phyloP scores from a whole-genome alignment of 1,140 invertebrate genomes.

The Daktulosphaira vitifoliae region DNA sequence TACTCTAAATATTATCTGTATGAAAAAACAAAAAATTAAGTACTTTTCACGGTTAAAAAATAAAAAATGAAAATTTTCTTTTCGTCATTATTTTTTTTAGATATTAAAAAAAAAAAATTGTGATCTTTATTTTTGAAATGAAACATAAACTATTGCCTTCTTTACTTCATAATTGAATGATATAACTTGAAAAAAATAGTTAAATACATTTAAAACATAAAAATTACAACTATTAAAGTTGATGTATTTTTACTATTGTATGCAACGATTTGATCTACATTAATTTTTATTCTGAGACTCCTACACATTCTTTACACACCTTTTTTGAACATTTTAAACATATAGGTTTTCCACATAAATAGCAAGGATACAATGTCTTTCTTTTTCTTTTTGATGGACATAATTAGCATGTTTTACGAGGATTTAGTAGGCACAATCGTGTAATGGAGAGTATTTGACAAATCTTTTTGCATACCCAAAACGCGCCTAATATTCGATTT shows the following conservation, averaged over 20 bases:
- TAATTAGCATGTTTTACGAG: neutral
- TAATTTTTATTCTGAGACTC: neutral
- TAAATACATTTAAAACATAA: neutral
- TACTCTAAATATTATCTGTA: neutral
- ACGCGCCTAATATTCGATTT: conserved; percentile 4
- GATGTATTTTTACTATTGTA: neutral
- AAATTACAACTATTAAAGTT: neutral
- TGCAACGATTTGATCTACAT: neutral
- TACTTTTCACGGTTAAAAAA: neutral
- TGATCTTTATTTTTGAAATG: neutral
- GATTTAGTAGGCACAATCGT: neutral
- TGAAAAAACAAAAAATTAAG: neutral
- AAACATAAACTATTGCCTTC: neutral
- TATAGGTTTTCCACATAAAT: neutral
- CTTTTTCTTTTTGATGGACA: conserved; percentile 10
- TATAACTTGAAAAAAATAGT: conserved; percentile 1
- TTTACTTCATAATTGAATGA: neutral
- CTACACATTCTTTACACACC: conserved; percentile 4
- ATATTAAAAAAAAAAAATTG: neutral
- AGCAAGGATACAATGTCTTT: neutral
- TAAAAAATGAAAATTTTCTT: neutral
- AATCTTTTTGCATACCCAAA: conserved; percentile 1
- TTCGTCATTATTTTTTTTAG: neutral
- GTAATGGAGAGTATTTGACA: conserved; percentile 13
- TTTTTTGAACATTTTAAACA: conserved; percentile 13